A percentile compares a stretch with the other conserved stretches of the same genome.
Conservation (phyloP, 2,888 invertebrate genomes). For the Drosophila setosimentum region DNA sequence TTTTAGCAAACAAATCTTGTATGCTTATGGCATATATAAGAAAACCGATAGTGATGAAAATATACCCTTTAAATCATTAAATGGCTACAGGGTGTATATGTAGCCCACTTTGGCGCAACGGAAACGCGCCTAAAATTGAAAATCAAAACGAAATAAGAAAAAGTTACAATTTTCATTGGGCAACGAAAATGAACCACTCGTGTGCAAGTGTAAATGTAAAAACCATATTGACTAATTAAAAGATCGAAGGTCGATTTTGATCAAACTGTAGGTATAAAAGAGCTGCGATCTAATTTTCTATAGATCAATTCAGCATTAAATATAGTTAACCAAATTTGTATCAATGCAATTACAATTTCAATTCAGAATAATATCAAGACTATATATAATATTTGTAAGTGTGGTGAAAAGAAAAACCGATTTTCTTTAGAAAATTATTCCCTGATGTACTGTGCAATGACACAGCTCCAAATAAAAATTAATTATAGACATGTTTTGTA, state of each 20-base stretch:
- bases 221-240: background rate
- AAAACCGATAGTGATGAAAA: no score
- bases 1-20: background rate
- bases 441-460: slow-evolving; percentile 37
- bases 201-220: background rate
- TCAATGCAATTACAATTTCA: background rate
- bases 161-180: background rate
- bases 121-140: slow-evolving; percentile 42
- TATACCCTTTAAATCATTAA: background rate
- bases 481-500: slow-evolving; percentile 70
- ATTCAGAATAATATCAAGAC: background rate
- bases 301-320: background rate
- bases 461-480: slow-evolving; percentile 52
- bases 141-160: slow-evolving; percentile 25
- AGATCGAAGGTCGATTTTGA: background rate
- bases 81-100: slow-evolving; percentile 36
- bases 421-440: slow-evolving; percentile 5
- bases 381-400: background rate
- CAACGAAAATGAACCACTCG: background rate
- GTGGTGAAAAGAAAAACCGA: background rate
- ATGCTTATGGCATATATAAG: no score
- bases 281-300: background rate
- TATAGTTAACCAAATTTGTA: background rate
- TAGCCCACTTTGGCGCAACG: slow-evolving; percentile 76
- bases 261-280: background rate